Percentiles rank a stretch among this genome's conserved stretches.
These are phyloP conservation scores for Lordiphosa clarofinis DNA, from an alignment of 1,140 invertebrate genomes.

Conservation along the genomic window DNA sequence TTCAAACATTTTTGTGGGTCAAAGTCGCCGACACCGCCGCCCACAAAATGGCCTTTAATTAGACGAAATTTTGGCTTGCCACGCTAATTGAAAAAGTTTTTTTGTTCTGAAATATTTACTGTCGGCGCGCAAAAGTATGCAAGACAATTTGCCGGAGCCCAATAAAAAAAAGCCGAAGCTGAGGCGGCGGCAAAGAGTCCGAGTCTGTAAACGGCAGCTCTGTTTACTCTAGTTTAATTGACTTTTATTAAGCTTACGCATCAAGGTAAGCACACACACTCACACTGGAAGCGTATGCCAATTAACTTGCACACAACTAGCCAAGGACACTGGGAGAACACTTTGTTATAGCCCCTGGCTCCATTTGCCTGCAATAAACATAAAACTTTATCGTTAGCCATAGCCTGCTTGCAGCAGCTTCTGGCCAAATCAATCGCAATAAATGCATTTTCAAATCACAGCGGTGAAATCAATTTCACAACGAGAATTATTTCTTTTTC, in stretches of 20 bases:
- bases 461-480: conserved; percentile 9
- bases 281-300: conserved; percentile 8
- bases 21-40: too few relatives aligned
- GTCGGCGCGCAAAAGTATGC: conserved; percentile 26
- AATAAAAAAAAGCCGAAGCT: conserved; percentile 1
- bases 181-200: background rate
- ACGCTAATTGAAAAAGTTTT: conserved; percentile 59
- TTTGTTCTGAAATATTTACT: conserved; percentile 31
- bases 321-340: conserved; percentile 11
- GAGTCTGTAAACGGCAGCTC: conserved; percentile 6
- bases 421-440: conserved; percentile 39
- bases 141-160: conserved; percentile 16
- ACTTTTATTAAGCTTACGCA: conserved; percentile 50
- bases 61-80: conserved; percentile 38
- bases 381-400: conserved; percentile 43
- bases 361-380: conserved; percentile 28
- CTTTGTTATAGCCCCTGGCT: background rate
- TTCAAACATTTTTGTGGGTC: conserved; percentile 26
- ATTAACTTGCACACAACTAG: conserved; percentile 27
- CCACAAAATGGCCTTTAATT: conserved; percentile 37
- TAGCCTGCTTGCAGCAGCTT: conserved; percentile 31
- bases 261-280: conserved; percentile 12
- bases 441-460: conserved; percentile 30
- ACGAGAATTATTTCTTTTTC: background rate
- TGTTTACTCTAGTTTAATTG: conserved; percentile 51